Evolutionary conservation across 2,888 invertebrate species (phyloP).

Genomic region (Ochropleura leucogaster): DNA sequence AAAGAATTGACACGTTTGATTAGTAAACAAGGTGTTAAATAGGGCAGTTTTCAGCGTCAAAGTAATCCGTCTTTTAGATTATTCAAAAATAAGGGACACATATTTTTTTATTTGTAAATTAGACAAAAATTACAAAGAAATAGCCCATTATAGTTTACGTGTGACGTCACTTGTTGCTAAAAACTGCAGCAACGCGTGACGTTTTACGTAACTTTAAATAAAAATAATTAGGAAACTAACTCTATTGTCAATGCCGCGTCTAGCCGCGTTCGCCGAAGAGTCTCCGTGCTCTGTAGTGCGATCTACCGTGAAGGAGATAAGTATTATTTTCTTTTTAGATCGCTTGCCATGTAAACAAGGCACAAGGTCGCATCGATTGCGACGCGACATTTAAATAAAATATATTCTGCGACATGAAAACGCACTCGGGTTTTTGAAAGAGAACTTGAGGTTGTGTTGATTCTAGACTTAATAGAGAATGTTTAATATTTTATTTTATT

Average conservation of each 20-base stretch:
- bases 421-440: constrained; percentile 36
- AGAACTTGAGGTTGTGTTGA: constrained; percentile 14
- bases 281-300: constrained; percentile 5
- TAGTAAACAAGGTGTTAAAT: too few species aligned
- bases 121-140: too few species aligned
- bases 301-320: constrained; percentile 52
- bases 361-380: constrained; percentile 27
- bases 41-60: too few species aligned
- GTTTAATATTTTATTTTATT: neutral
- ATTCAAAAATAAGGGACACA: too few species aligned
- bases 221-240: too few species aligned
- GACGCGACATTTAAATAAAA: constrained; percentile 45
- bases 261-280: neutral
- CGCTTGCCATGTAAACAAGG: constrained; percentile 37
- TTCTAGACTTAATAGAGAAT: neutral
- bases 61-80: too few species aligned
- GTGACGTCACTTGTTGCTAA: too few species aligned
- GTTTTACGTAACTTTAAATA: too few species aligned
- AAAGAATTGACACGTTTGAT: neutral
- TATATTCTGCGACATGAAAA: constrained; percentile 43
- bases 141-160: too few species aligned
- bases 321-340: constrained; percentile 35
- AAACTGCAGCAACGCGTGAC: too few species aligned
- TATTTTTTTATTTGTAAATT: too few species aligned
- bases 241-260: neutral